phyloP scores from a whole-genome alignment of 2,113 vertebrate genomes.

The Antidorcas marsupialis region DNA sequence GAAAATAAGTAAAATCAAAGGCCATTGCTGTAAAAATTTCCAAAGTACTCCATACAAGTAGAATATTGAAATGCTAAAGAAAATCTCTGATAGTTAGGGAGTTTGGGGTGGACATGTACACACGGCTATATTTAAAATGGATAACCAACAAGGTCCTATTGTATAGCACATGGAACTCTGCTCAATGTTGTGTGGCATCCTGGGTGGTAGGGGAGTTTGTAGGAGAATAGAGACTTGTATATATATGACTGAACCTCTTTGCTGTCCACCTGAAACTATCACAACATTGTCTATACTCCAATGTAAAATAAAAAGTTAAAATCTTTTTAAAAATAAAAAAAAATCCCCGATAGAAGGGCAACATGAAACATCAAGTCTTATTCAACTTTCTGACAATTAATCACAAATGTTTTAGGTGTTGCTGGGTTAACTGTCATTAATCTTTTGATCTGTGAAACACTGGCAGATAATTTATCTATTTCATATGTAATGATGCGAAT shows the following conservation, averaged over 20 bases:
- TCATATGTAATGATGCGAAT: not conserved
- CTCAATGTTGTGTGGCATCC: not conserved
- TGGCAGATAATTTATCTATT: not conserved
- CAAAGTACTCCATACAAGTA: not conserved
- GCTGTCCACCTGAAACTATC: not conserved
- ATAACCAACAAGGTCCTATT: not conserved
- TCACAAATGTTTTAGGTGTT: not conserved
- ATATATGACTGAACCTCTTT: not conserved
- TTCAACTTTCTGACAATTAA: not conserved
- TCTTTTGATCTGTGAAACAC: not conserved
- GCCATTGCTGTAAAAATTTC: not conserved
- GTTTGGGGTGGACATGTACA: not conserved
- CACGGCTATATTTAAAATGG: not conserved
- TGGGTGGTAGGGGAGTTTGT: not conserved
- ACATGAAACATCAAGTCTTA: not conserved
- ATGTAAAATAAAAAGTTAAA: not conserved
- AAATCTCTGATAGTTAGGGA: not conserved
- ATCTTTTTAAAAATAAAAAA: not conserved
- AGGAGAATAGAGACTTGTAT: not conserved
- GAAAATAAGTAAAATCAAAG: constrained; percentile 44
- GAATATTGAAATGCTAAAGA: not conserved
- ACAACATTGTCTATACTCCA: not conserved
- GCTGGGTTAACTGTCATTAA: not conserved
- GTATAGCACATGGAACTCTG: not conserved
- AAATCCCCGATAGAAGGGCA: not conserved